Evolutionary conservation across 2,888 invertebrate genomes (phyloP), one percentile per base, ranked within the genome.

Genomic region (Cyaniris semiargus): DNA sequence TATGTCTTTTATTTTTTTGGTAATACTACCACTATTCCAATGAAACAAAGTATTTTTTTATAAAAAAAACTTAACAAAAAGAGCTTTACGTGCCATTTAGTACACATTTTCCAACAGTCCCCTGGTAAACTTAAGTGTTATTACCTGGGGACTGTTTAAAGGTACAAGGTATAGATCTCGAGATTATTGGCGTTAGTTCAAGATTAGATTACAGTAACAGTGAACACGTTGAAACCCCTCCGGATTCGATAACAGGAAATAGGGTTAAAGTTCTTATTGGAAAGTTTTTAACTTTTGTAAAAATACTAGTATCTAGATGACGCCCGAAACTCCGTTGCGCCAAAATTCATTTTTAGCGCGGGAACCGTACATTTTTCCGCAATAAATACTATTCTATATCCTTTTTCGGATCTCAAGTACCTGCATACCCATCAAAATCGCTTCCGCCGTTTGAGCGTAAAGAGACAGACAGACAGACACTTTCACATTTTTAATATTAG

Each of bases 111-210:
- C 18, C 53, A 53, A 53, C 18, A 53, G 18, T 53, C 18, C 53
- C 53, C 53, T 53, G 53, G 18, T 53, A 53, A 53, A 53, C 53
- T 53, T 53, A 13, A 18, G 53, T 18, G 53, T 0, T 53, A 21
- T 18, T 58, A 10, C n/a, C n/a, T 10, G 21, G 58, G 58, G 58
- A 58, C 21, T 58, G 21, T 21, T 58, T n/a, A 8, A 21, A 8
- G 58, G 21, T 58, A 58, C 58, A 58, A 7, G 21, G 58, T 58
- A 58, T 21, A n/a, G 58, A 58, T 1, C 58, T 21, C 58, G 58
- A 58, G 21, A 21, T 58, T 58, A 58, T 58, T 58, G 58, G 58
- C 58, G 58, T 21, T 21, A 58, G 58, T 58, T 58, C 58, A 58
- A 10, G 58, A 58, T 21, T 58, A 8, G 21, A 58, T 58, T 58